Evolutionary conservation across 2,888 invertebrate genomes (phyloP).

Genomic region (Trisateles emortualis): DNA sequence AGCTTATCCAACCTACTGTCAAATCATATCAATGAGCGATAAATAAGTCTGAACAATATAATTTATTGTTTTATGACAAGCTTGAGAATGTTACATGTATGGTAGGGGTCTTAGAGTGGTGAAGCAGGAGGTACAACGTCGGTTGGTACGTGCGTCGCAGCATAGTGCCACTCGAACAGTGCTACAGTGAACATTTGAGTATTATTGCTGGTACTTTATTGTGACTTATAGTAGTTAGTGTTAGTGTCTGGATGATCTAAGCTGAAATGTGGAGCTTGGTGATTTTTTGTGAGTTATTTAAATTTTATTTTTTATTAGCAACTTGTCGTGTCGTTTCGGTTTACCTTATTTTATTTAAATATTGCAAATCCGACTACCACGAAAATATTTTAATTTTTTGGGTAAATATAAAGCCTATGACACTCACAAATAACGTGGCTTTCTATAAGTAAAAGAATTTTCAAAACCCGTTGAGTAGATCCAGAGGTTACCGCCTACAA

Average conservation of each 20-base stretch:
- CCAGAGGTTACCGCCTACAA: too few relatives aligned
- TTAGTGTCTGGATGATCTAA: conserved; percentile 51
- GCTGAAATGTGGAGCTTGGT: conserved; percentile 50
- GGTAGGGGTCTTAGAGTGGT: conserved; percentile 15
- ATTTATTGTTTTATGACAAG: conserved; percentile 6
- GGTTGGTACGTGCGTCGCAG: conserved; percentile 9
- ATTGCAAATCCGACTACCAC: too few relatives aligned
- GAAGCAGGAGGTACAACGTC: conserved; percentile 23
- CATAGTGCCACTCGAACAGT: conserved; percentile 8
- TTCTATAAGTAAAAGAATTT: too few relatives aligned
- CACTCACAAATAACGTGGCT: too few relatives aligned
- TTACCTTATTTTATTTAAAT: too few relatives aligned
- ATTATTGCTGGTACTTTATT: conserved; percentile 17
- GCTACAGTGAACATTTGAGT: conserved; percentile 14
- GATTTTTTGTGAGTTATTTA: conserved; percentile 50
- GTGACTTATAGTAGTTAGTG: conserved; percentile 28
- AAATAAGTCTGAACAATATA: conserved; percentile 36
- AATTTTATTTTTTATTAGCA: too few relatives aligned
- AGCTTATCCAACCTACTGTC: conserved; percentile 14
- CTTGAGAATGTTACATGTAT: conserved; percentile 2
- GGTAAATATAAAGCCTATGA: too few relatives aligned
- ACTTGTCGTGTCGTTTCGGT: too few relatives aligned
- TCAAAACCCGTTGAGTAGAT: too few relatives aligned
- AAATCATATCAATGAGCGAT: conserved; percentile 23
- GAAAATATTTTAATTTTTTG: too few relatives aligned